Evolutionary conservation across 2,797 vertebrate genomes (phyloP), one percentile per base, ranked within the genome.

Genomic region (Myotis vivesi): DNA sequence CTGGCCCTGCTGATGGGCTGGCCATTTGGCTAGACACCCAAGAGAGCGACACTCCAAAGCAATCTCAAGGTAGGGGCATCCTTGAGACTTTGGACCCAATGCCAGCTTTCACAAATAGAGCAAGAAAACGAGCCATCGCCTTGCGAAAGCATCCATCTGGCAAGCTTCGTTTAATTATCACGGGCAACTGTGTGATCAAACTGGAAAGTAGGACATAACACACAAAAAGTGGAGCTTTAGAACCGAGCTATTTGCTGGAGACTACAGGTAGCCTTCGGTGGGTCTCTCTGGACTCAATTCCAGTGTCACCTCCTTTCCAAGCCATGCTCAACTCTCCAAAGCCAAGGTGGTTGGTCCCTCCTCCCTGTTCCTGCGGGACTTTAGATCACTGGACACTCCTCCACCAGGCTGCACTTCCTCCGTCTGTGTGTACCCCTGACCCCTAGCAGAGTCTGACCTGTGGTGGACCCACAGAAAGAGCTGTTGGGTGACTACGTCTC

Each of bases 101-200:
- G 96, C 97, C 97, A 97, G 93, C 87, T 96, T 96, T 97, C 93
- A 96, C 95, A 96, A 97, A 97, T 96, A 97, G 97, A 97, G 97
- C 97, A 97, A 97, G 97, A 91, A 95, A 91, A 95, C 82, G 72
- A 96, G 91, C 95, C 82, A 88, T 76, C 85, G 5, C 95, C 95
- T 96, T 84, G 88, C 19, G 1, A 95, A 97, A 92, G 96, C 87
- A 92, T 94, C 96, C 97, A 97, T 97, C 96, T 97, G 96, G 97
- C 96, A 96, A 91, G 86, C 95, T 96, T 96, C 96, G 89, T 95
- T 97, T 97, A 97, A 97, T 97, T 97, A 97, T 96, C 96, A 94
- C 16, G 72, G 96, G 95, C 96, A 97, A 96, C 97, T 95, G 93
- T 95, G 95, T 93, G 94, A 95, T 75, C 5, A 41, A 76, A 93